Conservation (phyloP, 2,797 vertebrate species). For the Sardinella longiceps region DNA sequence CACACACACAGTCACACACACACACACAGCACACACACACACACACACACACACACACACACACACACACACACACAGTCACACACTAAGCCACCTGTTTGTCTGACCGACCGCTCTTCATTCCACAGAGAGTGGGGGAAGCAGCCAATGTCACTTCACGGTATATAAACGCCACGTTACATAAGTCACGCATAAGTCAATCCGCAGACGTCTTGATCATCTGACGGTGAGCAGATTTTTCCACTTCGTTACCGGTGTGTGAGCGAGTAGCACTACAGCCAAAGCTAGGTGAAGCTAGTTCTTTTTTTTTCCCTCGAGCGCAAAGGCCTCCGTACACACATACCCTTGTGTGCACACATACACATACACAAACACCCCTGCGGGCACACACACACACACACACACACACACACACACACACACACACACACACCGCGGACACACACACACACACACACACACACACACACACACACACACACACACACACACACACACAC, state of each 20-base stretch:
- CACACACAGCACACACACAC: constrained; percentile 2
- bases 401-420: too few relatives aligned
- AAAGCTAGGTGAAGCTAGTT: constrained; percentile 5
- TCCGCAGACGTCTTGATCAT: background rate
- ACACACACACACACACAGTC: background rate
- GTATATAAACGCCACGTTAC: constrained; percentile 13
- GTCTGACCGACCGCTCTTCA: background rate
- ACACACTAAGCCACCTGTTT: background rate
- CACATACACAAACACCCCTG: too few relatives aligned
- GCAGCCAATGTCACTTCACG: constrained; percentile 17
- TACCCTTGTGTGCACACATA: too few relatives aligned
- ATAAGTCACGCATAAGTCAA: constrained; percentile 11
- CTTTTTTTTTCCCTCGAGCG: background rate
- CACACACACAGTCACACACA: constrained; percentile 1
- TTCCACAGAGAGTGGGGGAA: background rate
- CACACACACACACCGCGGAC: too few relatives aligned
- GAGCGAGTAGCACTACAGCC: background rate
- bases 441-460: too few relatives aligned
- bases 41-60: constrained; percentile 13
- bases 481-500: too few relatives aligned
- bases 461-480: too few relatives aligned
- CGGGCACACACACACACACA: too few relatives aligned
- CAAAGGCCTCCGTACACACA: too few relatives aligned
- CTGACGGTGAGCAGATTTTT: constrained; percentile 10
- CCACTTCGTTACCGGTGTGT: background rate